Percentiles rank a stretch among this genome's conserved stretches.
Conservation (phyloP, 2,797 vertebrate species). For the Petrocephalus sullivani region DNA sequence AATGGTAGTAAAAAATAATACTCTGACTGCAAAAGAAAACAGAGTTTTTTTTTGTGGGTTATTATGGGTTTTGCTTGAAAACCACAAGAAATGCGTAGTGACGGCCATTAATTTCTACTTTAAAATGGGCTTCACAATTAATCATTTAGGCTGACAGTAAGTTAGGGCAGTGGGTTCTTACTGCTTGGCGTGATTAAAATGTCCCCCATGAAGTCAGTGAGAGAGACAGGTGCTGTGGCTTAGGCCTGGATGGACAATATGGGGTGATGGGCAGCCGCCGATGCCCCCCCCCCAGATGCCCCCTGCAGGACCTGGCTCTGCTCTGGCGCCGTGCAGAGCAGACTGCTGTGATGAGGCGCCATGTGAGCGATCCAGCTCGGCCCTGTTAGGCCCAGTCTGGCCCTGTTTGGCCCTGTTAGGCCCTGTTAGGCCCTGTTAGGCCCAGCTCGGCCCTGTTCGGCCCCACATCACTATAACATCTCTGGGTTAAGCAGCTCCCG, state of each 20-base stretch:
- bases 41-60: background rate
- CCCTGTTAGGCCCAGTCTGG: background rate
- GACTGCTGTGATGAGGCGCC: background rate
- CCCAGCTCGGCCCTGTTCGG: background rate
- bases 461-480: background rate
- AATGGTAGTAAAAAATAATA: slow-evolving; percentile 50
- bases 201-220: background rate
- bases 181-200: background rate
- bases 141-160: background rate
- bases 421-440: too few species aligned
- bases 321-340: background rate
- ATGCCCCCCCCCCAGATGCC: background rate
- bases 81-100: background rate
- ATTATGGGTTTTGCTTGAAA: slow-evolving; percentile 13
- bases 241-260: background rate
- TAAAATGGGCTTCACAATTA: background rate
- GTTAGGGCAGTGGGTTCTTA: background rate
- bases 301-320: background rate
- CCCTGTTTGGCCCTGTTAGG: background rate
- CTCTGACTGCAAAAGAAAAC: background rate
- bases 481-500: background rate
- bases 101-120: background rate
- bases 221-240: background rate
- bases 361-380: background rate
- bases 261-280: background rate